A percentile compares a stretch with the other conserved stretches of the same genome.
Conservation (phyloP, 2,113 vertebrate genomes). For the Gracilinanus agilis region DNA sequence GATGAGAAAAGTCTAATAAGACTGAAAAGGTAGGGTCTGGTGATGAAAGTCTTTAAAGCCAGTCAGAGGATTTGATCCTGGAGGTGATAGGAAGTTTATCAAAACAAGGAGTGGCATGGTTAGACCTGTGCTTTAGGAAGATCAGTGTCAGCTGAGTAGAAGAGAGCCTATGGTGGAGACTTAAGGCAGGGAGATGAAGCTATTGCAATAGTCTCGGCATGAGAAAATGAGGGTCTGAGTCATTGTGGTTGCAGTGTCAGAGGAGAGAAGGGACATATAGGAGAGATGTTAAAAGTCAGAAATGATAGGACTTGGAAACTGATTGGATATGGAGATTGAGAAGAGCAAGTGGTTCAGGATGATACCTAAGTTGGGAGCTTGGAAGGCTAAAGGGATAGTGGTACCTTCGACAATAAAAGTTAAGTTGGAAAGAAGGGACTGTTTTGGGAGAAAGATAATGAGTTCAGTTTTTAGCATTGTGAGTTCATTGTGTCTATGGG, state of each 20-base stretch:
- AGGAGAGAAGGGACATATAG: not conserved
- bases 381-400: not conserved
- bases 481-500: not conserved
- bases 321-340: not conserved
- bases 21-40: not conserved
- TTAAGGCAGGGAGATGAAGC: not conserved
- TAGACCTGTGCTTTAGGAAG: not conserved
- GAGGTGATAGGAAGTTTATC: not conserved
- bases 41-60: not conserved
- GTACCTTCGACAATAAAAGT: not conserved
- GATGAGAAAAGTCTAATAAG: not conserved
- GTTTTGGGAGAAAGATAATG: not conserved
- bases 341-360: not conserved
- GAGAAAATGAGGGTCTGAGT: not conserved
- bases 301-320: not conserved
- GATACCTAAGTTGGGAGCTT: not conserved
- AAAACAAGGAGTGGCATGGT: not conserved
- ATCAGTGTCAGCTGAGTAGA: not conserved
- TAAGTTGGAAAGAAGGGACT: not conserved
- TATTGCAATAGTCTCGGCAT: not conserved
- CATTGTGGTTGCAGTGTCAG: not conserved
- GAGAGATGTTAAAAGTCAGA: not conserved
- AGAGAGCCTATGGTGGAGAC: not conserved
- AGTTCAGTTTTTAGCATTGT: not conserved
- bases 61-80: not conserved